Base-by-base conservation (phyloP, 2,797 vertebrate genomes). In the Gouania willdenowi region DNA sequence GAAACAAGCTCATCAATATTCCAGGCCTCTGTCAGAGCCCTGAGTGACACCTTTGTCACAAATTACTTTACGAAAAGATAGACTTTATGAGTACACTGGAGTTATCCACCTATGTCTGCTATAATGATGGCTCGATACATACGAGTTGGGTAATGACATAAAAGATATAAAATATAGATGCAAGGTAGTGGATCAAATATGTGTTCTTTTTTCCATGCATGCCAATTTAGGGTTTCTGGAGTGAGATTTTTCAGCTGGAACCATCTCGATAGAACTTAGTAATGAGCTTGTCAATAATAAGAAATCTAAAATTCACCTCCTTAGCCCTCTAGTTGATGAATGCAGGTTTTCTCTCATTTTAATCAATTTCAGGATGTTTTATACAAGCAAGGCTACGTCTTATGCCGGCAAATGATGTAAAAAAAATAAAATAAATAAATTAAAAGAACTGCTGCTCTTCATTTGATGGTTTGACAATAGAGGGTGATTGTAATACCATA, bases 261-360 rank as follows among this genome's bases (percentile, higher is more conserved):
- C 41, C 33, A 9, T 49, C 34, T 27, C 36, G 35, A 47, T 27
- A 23, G 53, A 55, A 38, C 26, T 64, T 70, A 59, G 65, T 75
- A 78, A 78, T 72, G 66, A 79, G 62, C 51, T 41, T 60, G 77
- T 82, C 70, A 65, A 75, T 71, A 65, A 75, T 71, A 75, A 66
- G 40, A 59, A 58, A 44, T 13, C 50, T 20, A 12, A 45, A 53
- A 59, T 62, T 45, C 65, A 66, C 61, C 55, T 63, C 61, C 59
- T 75, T 64, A 67, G 63, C 48, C 60, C 37, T 64, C 52, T 58
- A 61, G 67, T 70, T 48, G 56, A 79, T 73, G 56, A 66, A 77
- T 68, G 32, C 31, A 51, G 58, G 32, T 35, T 57, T 74, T 52
- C n/a, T n/a, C n/a, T n/a, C n/a, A n/a, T n/a, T n/a, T 19, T 52